Conservation (phyloP, 2,113 vertebrate genomes). For the Prunella fulvescens region DNA sequence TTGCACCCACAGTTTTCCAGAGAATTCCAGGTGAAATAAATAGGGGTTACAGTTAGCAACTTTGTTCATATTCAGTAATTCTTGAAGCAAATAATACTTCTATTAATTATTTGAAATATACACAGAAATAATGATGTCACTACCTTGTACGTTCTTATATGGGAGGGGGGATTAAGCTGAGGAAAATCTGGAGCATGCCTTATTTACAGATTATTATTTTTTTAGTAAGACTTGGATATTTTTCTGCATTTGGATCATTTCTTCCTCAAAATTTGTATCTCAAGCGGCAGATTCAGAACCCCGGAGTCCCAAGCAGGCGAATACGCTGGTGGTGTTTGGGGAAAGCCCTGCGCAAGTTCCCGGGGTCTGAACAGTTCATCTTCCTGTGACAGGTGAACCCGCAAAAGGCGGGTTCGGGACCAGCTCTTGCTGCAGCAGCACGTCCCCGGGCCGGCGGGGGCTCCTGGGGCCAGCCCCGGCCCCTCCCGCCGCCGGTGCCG, state of each 20-base stretch:
- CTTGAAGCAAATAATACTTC: neutral
- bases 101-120: neutral
- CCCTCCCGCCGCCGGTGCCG: neutral
- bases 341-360: neutral
- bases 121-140: neutral
- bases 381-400: neutral
- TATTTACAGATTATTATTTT: neutral
- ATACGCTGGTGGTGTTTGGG: rapidly evolving
- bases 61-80: neutral
- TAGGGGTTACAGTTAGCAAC: neutral
- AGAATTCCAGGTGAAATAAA: neutral
- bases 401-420: rapidly evolving
- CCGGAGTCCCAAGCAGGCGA: rapidly evolving
- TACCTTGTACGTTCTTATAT: neutral
- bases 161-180: neutral
- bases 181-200: neutral
- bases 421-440: rapidly evolving
- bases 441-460: neutral
- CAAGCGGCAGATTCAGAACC: neutral
- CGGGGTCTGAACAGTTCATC: rapidly evolving
- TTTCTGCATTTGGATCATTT: neutral
- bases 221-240: neutral
- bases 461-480: neutral
- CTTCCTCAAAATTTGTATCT: neutral
- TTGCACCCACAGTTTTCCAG: neutral